A percentile compares a stretch with the other conserved stretches of the same genome.
Evolutionary conservation across 2,888 invertebrate species (phyloP).

Genomic region (Clitarchus hookeri): DNA sequence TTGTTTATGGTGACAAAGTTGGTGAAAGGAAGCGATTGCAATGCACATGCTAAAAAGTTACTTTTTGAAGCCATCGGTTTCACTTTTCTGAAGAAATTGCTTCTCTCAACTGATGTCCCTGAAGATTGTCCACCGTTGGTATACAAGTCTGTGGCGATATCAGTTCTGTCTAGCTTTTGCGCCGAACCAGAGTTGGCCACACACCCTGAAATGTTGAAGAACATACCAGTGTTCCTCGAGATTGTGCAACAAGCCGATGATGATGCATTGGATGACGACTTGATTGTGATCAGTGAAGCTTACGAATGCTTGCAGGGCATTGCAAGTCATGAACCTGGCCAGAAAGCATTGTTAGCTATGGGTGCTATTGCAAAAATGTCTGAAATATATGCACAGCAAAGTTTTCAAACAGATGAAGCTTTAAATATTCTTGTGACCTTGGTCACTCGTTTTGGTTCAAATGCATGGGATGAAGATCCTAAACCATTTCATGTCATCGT

Average conservation of each 20-base stretch:
- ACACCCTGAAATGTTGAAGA: conserved; percentile 81
- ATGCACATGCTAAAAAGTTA: conserved; percentile 69
- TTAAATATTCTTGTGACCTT: conserved; percentile 77
- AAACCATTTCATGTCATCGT: conserved; percentile 80
- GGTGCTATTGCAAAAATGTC: conserved; percentile 82
- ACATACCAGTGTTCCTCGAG: conserved; percentile 80
- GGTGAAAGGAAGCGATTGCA: conserved; percentile 82
- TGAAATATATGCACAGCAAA: conserved; percentile 84
- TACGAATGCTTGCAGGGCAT: conserved; percentile 82
- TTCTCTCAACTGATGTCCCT: conserved; percentile 75
- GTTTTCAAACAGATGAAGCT: conserved; percentile 89
- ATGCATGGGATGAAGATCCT: conserved; percentile 78
- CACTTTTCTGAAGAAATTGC: conserved; percentile 78
- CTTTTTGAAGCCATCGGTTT: conserved; percentile 90
- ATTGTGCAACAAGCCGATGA: conserved; percentile 84
- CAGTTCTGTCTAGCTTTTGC: conserved; percentile 85
- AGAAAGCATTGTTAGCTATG: conserved; percentile 75
- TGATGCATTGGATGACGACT: conserved; percentile 81
- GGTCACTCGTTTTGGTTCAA: conserved; percentile 71
- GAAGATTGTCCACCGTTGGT: conserved; percentile 88
- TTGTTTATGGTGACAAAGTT: conserved; percentile 91
- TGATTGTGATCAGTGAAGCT: conserved; percentile 85
- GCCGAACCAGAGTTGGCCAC: conserved; percentile 78
- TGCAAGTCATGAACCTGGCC: conserved; percentile 77
- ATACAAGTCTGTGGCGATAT: conserved; percentile 89